Percentiles rank a stretch among this genome's conserved stretches.
Evolutionary conservation across 1,140 invertebrate genomes (phyloP).

Genomic region (Teleogryllus occipitalis): DNA sequence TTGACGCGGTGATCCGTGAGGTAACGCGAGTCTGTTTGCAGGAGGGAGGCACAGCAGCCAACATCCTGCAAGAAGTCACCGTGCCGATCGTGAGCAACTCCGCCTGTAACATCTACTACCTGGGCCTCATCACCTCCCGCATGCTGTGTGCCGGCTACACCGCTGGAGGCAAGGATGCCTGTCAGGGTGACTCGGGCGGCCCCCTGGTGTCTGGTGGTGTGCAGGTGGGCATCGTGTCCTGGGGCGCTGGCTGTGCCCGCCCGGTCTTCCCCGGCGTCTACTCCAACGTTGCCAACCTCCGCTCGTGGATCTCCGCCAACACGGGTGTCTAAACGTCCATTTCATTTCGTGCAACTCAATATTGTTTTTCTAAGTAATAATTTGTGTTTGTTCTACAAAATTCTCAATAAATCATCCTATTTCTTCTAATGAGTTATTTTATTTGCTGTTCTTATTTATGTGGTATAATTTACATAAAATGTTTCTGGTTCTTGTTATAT

Average conservation of each 20-base stretch:
- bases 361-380: neutral
- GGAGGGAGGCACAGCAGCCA: neutral
- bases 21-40: neutral
- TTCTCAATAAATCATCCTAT: neutral
- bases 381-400: neutral
- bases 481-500: neutral
- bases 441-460: neutral
- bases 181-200: slow-evolving; percentile 36
- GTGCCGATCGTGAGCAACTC: slow-evolving; percentile 9
- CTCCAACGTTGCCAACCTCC: slow-evolving; percentile 46
- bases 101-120: slow-evolving; percentile 6
- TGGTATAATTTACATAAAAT: neutral
- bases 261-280: slow-evolving; percentile 57
- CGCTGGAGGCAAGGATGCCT: slow-evolving; percentile 15
- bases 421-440: neutral
- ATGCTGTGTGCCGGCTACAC: slow-evolving; percentile 16
- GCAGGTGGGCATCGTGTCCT: slow-evolving; percentile 52
- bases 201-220: slow-evolving; percentile 32
- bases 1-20: too few relatives aligned
- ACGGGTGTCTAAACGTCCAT: slow-evolving; percentile 36
- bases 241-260: slow-evolving; percentile 56
- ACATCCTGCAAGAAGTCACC: slow-evolving; percentile 7
- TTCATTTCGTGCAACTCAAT: neutral
- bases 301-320: slow-evolving; percentile 43
- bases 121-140: slow-evolving; percentile 8